A percentile compares a stretch with the other conserved stretches of the same genome.
Evolutionary conservation across 2,113 vertebrate species (phyloP).

Genomic region (Marcusenius ussheri): DNA sequence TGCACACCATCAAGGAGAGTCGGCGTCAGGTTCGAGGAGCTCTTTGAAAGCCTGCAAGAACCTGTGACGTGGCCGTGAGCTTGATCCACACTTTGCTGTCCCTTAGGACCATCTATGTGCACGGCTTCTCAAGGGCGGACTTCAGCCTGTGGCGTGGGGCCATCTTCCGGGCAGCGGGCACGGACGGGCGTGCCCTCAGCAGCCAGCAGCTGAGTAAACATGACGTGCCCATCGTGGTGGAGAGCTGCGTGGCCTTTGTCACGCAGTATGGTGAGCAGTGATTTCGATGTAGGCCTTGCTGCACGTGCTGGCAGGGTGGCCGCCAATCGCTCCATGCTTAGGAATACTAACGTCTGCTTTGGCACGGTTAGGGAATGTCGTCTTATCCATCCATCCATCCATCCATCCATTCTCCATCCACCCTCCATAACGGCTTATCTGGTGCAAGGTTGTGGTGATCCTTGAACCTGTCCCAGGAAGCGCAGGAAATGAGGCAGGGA

Average conservation of each 20-base stretch:
- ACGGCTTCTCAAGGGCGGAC: slow-evolving; percentile 77
- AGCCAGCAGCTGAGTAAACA: slow-evolving; percentile 96
- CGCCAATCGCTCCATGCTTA: not conserved
- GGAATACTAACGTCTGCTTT: not conserved
- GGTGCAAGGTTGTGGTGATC: not conserved
- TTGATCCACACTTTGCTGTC: not conserved
- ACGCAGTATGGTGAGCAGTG: slow-evolving; percentile 83
- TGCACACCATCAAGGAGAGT: not conserved
- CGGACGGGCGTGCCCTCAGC: slow-evolving; percentile 78
- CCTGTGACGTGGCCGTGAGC: not conserved
- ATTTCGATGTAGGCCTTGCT: not conserved
- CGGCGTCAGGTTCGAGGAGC: not conserved
- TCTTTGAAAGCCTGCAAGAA: not conserved
- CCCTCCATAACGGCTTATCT: not conserved
- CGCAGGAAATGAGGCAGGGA: not conserved
- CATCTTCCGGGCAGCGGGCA: slow-evolving; percentile 85
- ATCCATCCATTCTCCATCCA: not conserved
- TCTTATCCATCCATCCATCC: not conserved
- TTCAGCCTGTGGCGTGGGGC: slow-evolving; percentile 84
- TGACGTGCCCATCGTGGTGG: slow-evolving; percentile 83
- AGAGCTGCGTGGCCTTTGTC: slow-evolving; percentile 95
- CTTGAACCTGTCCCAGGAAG: not conserved
- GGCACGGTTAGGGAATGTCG: not conserved
- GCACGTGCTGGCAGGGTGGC: not conserved
- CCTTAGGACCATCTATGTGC: slow-evolving; percentile 82